Base-by-base conservation (phyloP, 2,888 invertebrate species). In the Onchidella celtica region DNA sequence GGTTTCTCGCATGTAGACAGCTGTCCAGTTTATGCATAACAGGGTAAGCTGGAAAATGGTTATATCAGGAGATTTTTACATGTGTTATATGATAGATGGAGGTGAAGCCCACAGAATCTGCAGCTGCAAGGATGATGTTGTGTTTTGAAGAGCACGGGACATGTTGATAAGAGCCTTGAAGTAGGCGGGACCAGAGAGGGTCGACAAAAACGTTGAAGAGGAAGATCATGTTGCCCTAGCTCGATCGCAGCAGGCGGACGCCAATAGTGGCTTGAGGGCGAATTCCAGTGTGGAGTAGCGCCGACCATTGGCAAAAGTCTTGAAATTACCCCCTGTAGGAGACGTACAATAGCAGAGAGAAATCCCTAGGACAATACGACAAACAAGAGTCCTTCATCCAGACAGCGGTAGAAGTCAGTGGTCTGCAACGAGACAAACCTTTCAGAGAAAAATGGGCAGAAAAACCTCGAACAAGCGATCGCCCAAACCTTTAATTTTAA, bases 371-470 rank as follows among this genome's bases (percentile, higher is more conserved):
- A 65, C 65, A 65, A 65, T 65, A 34, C 3, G 32, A 21, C 21
- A 65, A 4, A 32, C 65, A 21, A 21, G 36, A 17, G 34, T 38
- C 38, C n/a, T 38, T 21, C 24, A 38, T 3, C 68, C 27, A n/a
- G 4, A 0, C 68, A n/a, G n/a, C 36, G 68, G 34, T 36, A 68
- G 38, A 36, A 68, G 68, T 68, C 68, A 68, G 36, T 21, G 36
- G 38, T 68, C 68, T 68, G 68, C 34, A 38, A 68, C 38, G 38
- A 17, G 24, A 24, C 29, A 29, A 4, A 6, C 21, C 38, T 36
- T 21, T 38, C 38, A 36, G 68, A 6, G 34, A 68, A 24, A 38
- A 21, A 27, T 38, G 2, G 68, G 68, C 9, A 1, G 68, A 2
- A 1, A 24, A n/a, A 34, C 14, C 2, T 68, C 36, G 21, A 36